Conservation (phyloP, 23 tunicate species). For the Oikopleura dioica region DNA sequence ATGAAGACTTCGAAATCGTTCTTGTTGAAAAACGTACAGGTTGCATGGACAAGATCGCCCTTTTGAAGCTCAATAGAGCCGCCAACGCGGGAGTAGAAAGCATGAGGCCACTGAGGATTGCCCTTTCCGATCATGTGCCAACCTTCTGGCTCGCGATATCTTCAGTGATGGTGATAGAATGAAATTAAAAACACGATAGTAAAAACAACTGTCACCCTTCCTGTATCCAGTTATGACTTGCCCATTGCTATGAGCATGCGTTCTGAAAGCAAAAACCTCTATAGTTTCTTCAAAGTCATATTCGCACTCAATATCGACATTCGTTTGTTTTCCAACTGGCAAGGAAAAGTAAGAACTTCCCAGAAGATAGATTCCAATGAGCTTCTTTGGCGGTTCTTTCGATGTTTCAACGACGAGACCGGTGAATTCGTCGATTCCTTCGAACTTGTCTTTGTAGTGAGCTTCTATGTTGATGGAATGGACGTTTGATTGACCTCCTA, state of each 20-base stretch:
- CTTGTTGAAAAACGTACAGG: constrained; percentile 36
- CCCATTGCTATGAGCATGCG: constrained; percentile 77
- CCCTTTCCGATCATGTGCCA: constrained; percentile 88
- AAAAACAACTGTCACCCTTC: no score
- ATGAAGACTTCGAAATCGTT: not conserved
- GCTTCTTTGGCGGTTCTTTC: not conserved
- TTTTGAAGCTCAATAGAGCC: constrained; percentile 26
- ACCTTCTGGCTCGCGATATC: no score
- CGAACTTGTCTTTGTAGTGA: constrained; percentile 1
- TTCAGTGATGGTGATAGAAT: no score
- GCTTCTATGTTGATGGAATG: not conserved
- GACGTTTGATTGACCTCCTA: not conserved
- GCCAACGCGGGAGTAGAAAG: constrained; percentile 76
- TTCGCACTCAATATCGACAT: not conserved
- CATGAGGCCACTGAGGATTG: constrained; percentile 96
- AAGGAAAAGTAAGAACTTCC: not conserved
- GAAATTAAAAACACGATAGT: no score
- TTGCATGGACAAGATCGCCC: constrained; percentile 35
- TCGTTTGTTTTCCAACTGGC: not conserved
- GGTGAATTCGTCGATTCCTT: not conserved
- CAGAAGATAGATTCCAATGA: not conserved
- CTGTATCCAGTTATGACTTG: constrained; percentile 72
- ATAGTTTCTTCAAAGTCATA: not conserved
- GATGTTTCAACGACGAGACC: not conserved
- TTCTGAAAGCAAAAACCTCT: constrained; percentile 67